A percentile compares a stretch with the other conserved stretches of the same genome.
Conservation (phyloP, 2,888 invertebrate genomes). For the Protonemura montana region DNA sequence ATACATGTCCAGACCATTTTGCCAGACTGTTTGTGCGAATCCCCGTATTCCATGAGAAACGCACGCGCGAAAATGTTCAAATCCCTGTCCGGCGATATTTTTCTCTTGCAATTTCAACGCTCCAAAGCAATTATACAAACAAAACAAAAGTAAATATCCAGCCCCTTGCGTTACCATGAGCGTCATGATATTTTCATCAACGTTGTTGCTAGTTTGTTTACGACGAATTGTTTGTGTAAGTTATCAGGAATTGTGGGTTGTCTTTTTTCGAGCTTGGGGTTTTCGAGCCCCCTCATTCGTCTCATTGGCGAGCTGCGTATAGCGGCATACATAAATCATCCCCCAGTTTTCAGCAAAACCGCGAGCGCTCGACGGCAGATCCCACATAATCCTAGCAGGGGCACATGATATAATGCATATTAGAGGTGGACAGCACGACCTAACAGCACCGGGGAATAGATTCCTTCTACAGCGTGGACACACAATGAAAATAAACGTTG, state of each 20-base stretch:
- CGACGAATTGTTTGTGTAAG: neutral
- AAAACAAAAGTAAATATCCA: neutral
- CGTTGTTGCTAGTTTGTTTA: neutral
- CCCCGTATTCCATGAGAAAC: neutral
- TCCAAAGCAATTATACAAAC: neutral
- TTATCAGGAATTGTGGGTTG: neutral
- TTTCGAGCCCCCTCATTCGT: neutral
- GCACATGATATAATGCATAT: constrained; percentile 7
- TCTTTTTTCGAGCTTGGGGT: neutral
- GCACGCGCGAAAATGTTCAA: neutral
- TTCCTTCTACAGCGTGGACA: neutral
- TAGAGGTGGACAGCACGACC: neutral
- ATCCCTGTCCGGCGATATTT: neutral
- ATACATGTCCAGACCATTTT: neutral
- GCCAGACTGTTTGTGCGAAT: neutral
- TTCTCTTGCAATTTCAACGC: neutral
- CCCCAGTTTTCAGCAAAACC: neutral
- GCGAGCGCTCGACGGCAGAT: neutral
- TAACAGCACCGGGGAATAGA: neutral
- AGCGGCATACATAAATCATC: neutral
- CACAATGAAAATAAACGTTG: neutral
- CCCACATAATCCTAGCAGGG: neutral
- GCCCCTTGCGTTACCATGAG: neutral
- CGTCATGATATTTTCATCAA: neutral
- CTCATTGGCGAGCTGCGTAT: neutral